phyloP scores from a whole-genome alignment of 2,113 vertebrate species.

The Anser cygnoides region DNA sequence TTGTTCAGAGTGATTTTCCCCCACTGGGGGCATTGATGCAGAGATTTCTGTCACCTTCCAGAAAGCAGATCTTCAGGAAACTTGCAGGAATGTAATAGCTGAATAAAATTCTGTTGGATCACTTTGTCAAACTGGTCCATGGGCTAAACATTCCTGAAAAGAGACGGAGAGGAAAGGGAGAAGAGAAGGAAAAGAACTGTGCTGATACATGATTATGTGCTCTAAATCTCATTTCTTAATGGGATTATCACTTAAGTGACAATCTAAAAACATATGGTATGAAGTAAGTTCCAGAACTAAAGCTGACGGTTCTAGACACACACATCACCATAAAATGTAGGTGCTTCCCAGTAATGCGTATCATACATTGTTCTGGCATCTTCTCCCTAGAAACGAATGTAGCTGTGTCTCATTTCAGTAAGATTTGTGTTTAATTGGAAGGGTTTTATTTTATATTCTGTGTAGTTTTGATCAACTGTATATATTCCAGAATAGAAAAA shows the following conservation, averaged over 20 bases:
- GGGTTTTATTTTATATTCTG: not conserved
- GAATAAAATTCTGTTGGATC: not conserved
- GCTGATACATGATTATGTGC: rapidly evolving
- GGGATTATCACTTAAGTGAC: not conserved
- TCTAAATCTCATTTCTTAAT: not conserved
- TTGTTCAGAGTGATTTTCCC: not conserved
- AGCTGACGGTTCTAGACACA: not conserved
- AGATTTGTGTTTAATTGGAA: not conserved
- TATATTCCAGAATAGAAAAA: not conserved
- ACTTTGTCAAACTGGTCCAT: not conserved
- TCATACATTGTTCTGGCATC: not conserved
- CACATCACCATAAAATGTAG: not conserved
- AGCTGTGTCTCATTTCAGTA: not conserved
- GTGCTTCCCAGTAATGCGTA: not conserved
- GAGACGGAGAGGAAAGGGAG: not conserved
- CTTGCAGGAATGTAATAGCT: not conserved
- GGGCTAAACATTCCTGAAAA: not conserved
- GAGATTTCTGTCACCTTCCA: not conserved
- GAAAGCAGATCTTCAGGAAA: not conserved
- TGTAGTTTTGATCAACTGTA: not conserved
- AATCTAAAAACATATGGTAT: not conserved
- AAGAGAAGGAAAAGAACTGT: not conserved
- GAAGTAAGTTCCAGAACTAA: not conserved
- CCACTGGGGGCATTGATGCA: not conserved
- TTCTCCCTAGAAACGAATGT: not conserved